Conservation (phyloP, 1,140 invertebrate genomes). For the Ruditapes philippinarum region DNA sequence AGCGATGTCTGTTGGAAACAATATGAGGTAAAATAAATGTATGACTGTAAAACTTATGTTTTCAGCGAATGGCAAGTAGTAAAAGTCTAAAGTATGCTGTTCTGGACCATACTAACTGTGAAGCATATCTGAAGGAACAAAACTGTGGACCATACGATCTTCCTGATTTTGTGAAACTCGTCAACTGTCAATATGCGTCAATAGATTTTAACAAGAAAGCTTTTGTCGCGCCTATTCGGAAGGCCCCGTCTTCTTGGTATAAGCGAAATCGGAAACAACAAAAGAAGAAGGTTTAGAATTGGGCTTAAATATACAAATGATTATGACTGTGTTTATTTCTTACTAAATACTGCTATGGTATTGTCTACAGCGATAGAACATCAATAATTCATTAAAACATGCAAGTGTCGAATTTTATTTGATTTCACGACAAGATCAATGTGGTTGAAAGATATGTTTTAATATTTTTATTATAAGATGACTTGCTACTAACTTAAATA, state of each 20-base stretch:
- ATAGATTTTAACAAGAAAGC: constrained; percentile 55
- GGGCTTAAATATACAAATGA: too few species aligned
- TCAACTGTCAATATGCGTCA: constrained; percentile 35
- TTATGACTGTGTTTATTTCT: too few species aligned
- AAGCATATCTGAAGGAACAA: background rate
- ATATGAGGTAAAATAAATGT: too few species aligned
- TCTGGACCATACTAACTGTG: constrained; percentile 8
- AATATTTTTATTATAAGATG: too few species aligned
- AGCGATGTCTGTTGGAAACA: too few species aligned
- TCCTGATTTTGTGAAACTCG: background rate
- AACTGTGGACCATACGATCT: background rate
- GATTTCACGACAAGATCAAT: too few species aligned
- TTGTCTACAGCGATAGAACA: too few species aligned
- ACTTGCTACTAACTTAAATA: too few species aligned
- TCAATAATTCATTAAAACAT: too few species aligned
- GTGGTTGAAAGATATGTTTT: too few species aligned
- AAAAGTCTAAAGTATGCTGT: constrained; percentile 22
- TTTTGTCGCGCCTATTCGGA: constrained; percentile 53
- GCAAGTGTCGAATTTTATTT: too few species aligned
- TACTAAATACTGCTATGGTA: too few species aligned
- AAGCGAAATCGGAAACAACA: constrained; percentile 27
- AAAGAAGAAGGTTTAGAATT: background rate
- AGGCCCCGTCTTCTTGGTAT: constrained; percentile 59
- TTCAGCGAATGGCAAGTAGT: background rate
- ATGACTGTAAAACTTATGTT: background rate